Conservation (phyloP, 1,140 invertebrate species). For the Procambarus clarkii region DNA sequence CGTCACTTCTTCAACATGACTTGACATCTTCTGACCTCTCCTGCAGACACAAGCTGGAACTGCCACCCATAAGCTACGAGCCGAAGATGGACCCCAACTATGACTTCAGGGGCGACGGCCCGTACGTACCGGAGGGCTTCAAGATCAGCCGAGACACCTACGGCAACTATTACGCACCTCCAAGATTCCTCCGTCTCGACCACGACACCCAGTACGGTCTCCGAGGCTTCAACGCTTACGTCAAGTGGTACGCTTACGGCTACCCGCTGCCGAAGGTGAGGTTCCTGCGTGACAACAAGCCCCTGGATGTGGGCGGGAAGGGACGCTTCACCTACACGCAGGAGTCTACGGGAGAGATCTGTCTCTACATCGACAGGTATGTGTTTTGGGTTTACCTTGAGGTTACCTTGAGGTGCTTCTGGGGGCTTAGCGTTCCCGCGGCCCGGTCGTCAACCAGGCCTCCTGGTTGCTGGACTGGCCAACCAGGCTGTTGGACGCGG, state of each 20-base stretch:
- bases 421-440: too few species aligned
- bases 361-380: constrained; percentile 68
- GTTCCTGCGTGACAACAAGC: constrained; percentile 90
- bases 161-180: constrained; percentile 82
- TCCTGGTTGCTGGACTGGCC: too few species aligned
- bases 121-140: constrained; percentile 92
- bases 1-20: neutral
- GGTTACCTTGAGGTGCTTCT: too few species aligned
- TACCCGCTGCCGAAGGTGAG: constrained; percentile 93
- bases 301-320: constrained; percentile 78
- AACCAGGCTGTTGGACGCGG: too few species aligned
- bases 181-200: constrained; percentile 87
- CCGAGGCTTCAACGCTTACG: constrained; percentile 88
- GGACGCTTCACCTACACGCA: constrained; percentile 64
- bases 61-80: constrained; percentile 86
- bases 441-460: too few species aligned
- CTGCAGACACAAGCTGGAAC: constrained; percentile 84
- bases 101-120: constrained; percentile 90
- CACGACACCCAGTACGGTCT: constrained; percentile 91
- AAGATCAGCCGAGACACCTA: constrained; percentile 90
- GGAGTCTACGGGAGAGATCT: constrained; percentile 61
- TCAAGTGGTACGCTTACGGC: constrained; percentile 95
- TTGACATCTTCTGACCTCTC: neutral
- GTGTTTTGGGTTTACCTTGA: neutral
- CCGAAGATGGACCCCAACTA: constrained; percentile 88